These are phyloP conservation scores for Myotis myotis DNA, from an alignment of 2,797 vertebrate genomes.

Conservation along the genomic window DNA sequence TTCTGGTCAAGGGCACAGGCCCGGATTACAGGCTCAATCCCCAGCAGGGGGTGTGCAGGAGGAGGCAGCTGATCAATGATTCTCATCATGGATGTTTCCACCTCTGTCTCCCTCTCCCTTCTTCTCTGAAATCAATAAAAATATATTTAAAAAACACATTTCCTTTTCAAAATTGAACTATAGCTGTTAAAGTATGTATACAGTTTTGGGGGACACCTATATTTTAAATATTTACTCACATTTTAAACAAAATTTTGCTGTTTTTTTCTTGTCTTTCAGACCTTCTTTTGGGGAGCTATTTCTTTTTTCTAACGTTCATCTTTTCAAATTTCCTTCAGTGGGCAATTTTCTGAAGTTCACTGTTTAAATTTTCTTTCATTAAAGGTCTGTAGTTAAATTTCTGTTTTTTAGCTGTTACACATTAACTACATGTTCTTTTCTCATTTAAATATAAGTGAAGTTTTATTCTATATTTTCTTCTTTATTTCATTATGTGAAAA, in stretches of 20 bases:
- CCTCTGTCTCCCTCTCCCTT: too few species aligned
- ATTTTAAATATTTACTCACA: background rate
- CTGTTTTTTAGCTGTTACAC: background rate
- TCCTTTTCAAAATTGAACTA: too few species aligned
- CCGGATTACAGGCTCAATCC: too few species aligned
- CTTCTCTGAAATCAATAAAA: too few species aligned
- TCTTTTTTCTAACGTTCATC: background rate
- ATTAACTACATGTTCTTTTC: background rate
- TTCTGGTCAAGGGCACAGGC: too few species aligned
- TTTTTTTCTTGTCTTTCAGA: background rate
- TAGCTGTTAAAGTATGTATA: too few species aligned
- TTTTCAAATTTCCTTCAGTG: background rate
- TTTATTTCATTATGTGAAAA: background rate
- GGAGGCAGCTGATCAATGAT: too few species aligned
- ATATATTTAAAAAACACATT: too few species aligned
- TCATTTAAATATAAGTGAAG: background rate
- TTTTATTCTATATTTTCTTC: slow-evolving; percentile 19
- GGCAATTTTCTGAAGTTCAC: background rate
- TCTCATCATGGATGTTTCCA: too few species aligned
- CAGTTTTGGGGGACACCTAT: too few species aligned
- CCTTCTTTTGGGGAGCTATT: background rate
- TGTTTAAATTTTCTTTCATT: background rate
- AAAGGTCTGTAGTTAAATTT: background rate
- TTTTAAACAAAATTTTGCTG: background rate
- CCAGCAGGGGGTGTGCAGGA: too few species aligned